These are phyloP conservation scores for Ommatoiulus sabulosus DNA, from an alignment of 2,888 invertebrate species.

Conservation along the genomic window DNA sequence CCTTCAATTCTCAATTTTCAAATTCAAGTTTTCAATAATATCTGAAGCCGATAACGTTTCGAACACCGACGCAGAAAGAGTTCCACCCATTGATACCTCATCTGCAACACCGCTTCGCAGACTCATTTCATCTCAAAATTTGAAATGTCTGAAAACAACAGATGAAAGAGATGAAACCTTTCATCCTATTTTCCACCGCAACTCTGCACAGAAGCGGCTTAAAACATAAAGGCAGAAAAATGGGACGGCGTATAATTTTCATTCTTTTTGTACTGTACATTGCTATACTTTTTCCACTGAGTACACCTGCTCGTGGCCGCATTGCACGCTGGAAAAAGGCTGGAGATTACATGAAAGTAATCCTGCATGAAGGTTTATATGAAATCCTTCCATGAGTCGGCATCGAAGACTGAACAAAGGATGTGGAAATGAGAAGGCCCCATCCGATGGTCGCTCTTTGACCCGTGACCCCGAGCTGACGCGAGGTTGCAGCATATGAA, in stretches of 20 bases:
- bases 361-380: slow-evolving; percentile 45
- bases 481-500: slow-evolving; percentile 42
- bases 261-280: neutral
- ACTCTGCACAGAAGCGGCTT: slow-evolving; percentile 28
- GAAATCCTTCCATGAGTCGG: slow-evolving; percentile 26
- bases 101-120: neutral
- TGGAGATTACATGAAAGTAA: slow-evolving; percentile 13
- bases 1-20: too few species aligned
- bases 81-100: neutral
- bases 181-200: slow-evolving; percentile 40
- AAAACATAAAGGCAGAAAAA: slow-evolving; percentile 5
- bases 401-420: slow-evolving; percentile 27
- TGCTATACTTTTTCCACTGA: neutral
- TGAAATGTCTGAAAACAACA: slow-evolving; percentile 40
- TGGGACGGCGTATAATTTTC: neutral
- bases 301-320: neutral
- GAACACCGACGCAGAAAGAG: neutral
- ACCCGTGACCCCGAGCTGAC: slow-evolving; percentile 26
- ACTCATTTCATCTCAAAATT: slow-evolving; percentile 5
- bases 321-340: slow-evolving; percentile 30
- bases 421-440: slow-evolving; percentile 25
- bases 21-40: neutral
- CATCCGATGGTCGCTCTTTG: neutral
- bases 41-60: neutral
- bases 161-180: slow-evolving; percentile 16